Conservation (phyloP, 2,888 invertebrate genomes). For the Amaurobius ferox region DNA sequence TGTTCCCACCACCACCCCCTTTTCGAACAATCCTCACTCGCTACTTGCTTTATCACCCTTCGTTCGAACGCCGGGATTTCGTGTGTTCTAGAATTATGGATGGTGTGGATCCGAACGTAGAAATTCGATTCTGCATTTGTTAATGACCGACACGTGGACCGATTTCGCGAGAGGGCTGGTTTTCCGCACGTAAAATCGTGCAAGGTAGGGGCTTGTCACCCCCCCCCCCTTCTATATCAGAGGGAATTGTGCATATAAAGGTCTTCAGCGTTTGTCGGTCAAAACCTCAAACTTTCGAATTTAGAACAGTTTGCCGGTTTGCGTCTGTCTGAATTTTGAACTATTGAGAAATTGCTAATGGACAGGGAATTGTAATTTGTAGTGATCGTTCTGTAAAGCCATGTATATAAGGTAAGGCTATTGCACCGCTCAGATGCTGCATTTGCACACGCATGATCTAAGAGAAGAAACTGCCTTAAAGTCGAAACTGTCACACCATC, state of each 20-base stretch:
- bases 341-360: too few species aligned
- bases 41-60: constrained; percentile 16
- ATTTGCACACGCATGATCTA: too few species aligned
- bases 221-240: not conserved
- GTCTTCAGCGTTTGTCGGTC: not conserved
- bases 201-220: not conserved
- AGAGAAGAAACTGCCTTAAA: too few species aligned
- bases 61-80: constrained; percentile 3
- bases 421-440: too few species aligned
- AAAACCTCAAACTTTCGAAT: not conserved
- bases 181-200: constrained; percentile 51
- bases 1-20: not conserved
- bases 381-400: too few species aligned
- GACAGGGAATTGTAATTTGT: too few species aligned
- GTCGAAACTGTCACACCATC: too few species aligned
- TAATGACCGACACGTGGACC: constrained; percentile 51
- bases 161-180: not conserved
- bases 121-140: constrained; percentile 29
- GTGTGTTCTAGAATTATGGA: constrained; percentile 6
- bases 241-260: not conserved
- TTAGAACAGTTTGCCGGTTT: not conserved
- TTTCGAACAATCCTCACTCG: not conserved
- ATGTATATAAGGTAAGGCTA: too few species aligned
- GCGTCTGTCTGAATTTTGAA: not conserved
- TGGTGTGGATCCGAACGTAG: not conserved